A percentile compares a stretch with the other conserved stretches of the same genome.
Evolutionary conservation across 2,797 vertebrate species (phyloP).

Genomic region (Cirrhinus mrigala): DNA sequence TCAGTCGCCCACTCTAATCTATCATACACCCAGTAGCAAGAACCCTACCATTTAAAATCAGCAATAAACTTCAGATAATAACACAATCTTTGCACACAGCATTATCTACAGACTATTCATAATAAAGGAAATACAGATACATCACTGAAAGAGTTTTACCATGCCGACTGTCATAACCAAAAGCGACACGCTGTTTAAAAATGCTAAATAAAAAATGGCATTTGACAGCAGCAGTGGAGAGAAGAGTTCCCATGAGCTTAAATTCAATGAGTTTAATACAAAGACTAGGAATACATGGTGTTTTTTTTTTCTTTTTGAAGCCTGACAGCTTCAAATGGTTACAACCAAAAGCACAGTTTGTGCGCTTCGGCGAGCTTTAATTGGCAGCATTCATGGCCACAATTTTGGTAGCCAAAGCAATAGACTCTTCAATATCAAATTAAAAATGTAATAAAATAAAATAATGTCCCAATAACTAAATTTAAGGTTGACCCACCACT

Average conservation of each 20-base stretch:
- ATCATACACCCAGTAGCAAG: not conserved
- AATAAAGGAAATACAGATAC: not conserved
- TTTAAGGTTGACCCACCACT: not conserved
- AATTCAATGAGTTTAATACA: not conserved
- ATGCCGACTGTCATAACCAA: not conserved
- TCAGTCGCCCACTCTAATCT: not conserved
- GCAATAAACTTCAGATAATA: not conserved
- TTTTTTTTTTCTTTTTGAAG: not conserved
- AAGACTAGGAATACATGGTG: not conserved
- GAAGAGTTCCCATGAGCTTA: not conserved
- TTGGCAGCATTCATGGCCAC: not conserved
- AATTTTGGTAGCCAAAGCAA: not conserved
- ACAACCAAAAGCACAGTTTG: constrained; percentile 3
- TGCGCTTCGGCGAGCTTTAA: not conserved
- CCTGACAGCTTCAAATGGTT: not conserved
- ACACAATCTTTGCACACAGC: not conserved
- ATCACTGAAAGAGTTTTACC: not conserved
- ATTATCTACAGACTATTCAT: not conserved
- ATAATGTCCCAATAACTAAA: not conserved
- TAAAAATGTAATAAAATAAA: not conserved
- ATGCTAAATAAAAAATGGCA: not conserved
- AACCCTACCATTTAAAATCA: not conserved
- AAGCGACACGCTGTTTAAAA: not conserved
- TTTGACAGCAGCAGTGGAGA: not conserved
- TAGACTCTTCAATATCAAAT: not conserved